A percentile compares a stretch with the other conserved stretches of the same genome.
Conservation (phyloP, 2,113 vertebrate genomes). For the Alectura lathami region DNA sequence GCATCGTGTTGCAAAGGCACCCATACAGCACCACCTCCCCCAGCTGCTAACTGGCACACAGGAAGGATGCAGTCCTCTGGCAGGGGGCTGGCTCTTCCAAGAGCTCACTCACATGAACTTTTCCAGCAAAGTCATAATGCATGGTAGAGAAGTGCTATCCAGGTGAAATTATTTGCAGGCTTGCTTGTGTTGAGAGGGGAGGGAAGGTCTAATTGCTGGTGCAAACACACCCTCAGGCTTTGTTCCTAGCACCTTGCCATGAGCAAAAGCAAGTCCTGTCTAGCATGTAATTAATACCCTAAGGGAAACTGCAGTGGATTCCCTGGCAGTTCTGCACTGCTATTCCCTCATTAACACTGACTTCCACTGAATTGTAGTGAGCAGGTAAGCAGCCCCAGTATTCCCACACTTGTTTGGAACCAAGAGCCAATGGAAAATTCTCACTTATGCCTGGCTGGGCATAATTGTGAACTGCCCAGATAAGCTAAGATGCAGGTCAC, state of each 20-base stretch:
- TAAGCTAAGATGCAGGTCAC: background rate
- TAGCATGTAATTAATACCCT: constrained; percentile 39
- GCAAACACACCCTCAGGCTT: constrained; percentile 1
- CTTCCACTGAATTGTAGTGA: background rate
- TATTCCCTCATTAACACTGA: constrained; percentile 3
- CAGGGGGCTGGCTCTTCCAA: background rate
- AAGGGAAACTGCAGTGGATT: background rate
- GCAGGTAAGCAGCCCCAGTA: background rate
- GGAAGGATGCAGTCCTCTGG: background rate
- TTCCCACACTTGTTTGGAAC: background rate
- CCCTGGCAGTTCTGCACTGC: background rate
- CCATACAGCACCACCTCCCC: background rate
- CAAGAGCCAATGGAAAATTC: background rate
- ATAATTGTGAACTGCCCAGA: background rate
- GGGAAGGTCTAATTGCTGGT: background rate
- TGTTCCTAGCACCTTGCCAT: background rate
- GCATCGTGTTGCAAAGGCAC: background rate
- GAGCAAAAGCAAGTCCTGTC: background rate
- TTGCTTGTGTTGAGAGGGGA: background rate
- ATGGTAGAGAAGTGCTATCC: fast-evolving
- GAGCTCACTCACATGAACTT: background rate
- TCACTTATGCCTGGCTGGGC: background rate
- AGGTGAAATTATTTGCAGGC: background rate
- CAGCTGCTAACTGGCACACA: background rate
- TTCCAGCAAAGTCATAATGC: background rate